phyloP scores from a whole-genome alignment of 1,140 invertebrate species.

The Trichonephila clavipes region DNA sequence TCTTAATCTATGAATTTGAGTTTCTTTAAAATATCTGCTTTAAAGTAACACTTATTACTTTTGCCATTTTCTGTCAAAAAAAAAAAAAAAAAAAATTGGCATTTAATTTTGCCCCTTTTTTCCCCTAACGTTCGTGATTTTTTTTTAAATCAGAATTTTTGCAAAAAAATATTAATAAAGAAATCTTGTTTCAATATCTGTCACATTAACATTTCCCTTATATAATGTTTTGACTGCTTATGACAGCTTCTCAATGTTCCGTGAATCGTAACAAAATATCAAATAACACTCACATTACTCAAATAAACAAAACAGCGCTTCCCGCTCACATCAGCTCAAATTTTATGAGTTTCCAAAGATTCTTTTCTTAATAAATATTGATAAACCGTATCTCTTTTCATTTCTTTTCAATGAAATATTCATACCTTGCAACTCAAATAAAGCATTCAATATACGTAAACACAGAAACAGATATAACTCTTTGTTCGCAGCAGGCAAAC shows the following conservation, averaged over 20 bases:
- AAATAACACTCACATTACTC: not conserved
- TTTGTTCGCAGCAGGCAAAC: not conserved
- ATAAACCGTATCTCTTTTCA: not conserved
- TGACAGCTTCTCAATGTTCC: constrained; percentile 2
- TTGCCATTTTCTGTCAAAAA: too few relatives aligned
- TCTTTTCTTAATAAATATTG: constrained; percentile 20
- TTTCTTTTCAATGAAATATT: not conserved
- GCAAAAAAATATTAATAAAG: too few relatives aligned
- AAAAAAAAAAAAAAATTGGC: too few relatives aligned
- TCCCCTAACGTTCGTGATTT: too few relatives aligned
- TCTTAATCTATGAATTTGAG: too few relatives aligned
- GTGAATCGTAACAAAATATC: not conserved
- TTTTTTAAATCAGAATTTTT: too few relatives aligned
- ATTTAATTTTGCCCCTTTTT: too few relatives aligned
- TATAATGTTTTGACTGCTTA: not conserved
- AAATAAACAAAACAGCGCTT: not conserved
- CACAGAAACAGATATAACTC: not conserved
- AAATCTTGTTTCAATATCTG: too few relatives aligned
- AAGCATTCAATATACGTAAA: not conserved
- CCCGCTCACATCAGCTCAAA: not conserved
- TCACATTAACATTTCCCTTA: too few relatives aligned
- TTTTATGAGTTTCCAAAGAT: constrained; percentile 9
- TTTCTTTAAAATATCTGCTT: too few relatives aligned
- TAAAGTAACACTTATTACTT: too few relatives aligned
- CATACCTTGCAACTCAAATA: not conserved